Percentiles rank a stretch among this genome's conserved stretches.
phyloP scores from a whole-genome alignment of 2,113 vertebrate species.

The Ciconia maguari region DNA sequence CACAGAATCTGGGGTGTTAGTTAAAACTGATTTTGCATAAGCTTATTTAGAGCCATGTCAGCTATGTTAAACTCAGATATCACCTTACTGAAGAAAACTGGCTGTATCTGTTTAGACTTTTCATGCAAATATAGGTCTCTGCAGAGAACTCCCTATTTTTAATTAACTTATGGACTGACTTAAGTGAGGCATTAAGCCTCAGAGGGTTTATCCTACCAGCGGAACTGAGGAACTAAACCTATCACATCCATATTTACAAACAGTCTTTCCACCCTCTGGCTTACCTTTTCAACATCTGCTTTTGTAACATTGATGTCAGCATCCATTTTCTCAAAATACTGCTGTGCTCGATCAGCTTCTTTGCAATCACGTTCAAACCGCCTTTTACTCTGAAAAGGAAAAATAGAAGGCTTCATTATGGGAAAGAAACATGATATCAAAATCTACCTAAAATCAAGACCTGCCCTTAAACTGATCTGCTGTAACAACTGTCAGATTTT shows the following conservation, averaged over 20 bases:
- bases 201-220: not conserved
- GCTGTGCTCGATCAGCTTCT: slow-evolving; percentile 92
- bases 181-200: not conserved
- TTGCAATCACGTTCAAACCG: slow-evolving; percentile 94
- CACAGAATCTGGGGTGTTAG: not conserved
- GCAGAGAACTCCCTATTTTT: not conserved
- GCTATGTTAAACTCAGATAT: not conserved
- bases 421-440: not conserved
- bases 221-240: not conserved
- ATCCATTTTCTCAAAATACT: slow-evolving; percentile 98
- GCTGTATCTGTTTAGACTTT: not conserved
- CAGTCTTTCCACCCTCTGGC: not conserved
- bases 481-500: not conserved
- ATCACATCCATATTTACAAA: not conserved
- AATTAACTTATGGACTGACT: not conserved
- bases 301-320: slow-evolving; percentile 98
- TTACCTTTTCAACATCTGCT: slow-evolving; percentile 97
- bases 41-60: not conserved
- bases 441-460: not conserved
- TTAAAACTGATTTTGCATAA: not conserved
- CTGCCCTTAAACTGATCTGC: not conserved
- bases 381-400: slow-evolving; percentile 82
- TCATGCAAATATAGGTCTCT: not conserved
- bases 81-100: not conserved
- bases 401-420: not conserved